These are phyloP conservation scores for Torymus texanus DNA, from an alignment of 2,888 invertebrate species.

Conservation along the genomic window DNA sequence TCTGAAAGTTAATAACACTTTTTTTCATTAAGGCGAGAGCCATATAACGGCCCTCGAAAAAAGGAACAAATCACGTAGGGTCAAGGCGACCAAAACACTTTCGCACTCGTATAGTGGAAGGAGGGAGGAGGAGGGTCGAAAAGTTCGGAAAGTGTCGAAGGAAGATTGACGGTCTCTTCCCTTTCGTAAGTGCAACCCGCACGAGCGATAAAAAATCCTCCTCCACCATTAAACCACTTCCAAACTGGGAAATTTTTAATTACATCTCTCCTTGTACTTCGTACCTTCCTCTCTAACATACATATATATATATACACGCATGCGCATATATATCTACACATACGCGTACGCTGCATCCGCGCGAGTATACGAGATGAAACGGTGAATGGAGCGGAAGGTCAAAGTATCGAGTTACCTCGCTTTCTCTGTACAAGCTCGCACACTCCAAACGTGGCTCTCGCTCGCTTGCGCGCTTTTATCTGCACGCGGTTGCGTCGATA, in stretches of 20 bases:
- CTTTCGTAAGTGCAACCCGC: background rate
- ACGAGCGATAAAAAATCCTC: background rate
- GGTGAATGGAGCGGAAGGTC: conserved; percentile 40
- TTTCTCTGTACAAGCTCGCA: conserved; percentile 4
- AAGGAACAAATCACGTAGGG: too few species aligned
- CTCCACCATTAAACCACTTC: background rate
- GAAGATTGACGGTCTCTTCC: background rate
- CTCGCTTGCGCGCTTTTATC: conserved; percentile 17
- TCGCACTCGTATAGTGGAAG: background rate
- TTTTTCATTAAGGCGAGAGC: too few species aligned
- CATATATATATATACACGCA: too few species aligned
- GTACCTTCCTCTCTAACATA: too few species aligned
- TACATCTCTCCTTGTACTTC: background rate
- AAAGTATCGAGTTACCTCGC: conserved; percentile 38
- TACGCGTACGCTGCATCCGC: too few species aligned
- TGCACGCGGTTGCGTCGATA: conserved; percentile 20
- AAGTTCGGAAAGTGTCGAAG: conserved; percentile 1
- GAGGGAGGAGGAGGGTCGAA: background rate
- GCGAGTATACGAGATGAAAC: background rate
- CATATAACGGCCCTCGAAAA: too few species aligned
- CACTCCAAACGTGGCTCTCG: background rate
- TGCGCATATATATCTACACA: too few species aligned
- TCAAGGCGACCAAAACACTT: too few species aligned
- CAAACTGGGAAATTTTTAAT: conserved; percentile 13
- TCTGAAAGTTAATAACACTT: too few species aligned